Base-by-base conservation (phyloP, 2,113 vertebrate species). In the Psephotus haematonotus region DNA sequence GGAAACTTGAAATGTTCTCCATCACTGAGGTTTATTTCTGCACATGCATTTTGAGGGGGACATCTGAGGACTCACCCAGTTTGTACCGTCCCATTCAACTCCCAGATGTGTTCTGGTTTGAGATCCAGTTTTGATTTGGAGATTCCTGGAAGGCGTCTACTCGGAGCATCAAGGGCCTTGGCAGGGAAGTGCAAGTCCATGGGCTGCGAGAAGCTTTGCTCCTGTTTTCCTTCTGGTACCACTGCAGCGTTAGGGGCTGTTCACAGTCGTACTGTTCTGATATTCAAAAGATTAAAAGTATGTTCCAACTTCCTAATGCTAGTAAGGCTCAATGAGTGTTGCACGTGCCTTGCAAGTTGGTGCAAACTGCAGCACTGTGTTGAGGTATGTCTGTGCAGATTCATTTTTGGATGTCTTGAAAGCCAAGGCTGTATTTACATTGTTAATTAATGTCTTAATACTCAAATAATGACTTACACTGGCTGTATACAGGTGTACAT, bases 381-480 rank as follows among this genome's bases (percentile, higher is more conserved):
- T 19, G 13, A 62, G 37, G 9, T 59, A 4, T 46, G 14, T 86
- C 33, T 49, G 29, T 82, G 37, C 60, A 64, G 57, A 62, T 82
- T 74, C 10, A 5, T 64, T 82, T 75, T 46, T 64, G 20, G 70
- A 7, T 82, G 29, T 57, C 33, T 74, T 96, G 79, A 60, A 82
- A 94, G 60, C 53, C 80, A 90, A 2, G 88, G 69, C 62, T 80
- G 49, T 90, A 47, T 92, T 94, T 83, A 6, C 74, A 14, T 80
- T 91, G 77, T 72, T 92, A 62, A 71, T 97, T 98, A 70, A 9
- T 62, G 23, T 57, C 28, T 67, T 74, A 10, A 17, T 50, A 23
- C 4, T 57, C 33, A 59, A 33, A 20, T n/a, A 15, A 28, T 29
- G 3, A 31, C 50, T 60, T 74, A 13, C 15, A 13, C 33, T 81